phyloP scores from a whole-genome alignment of 2,797 vertebrate genomes.

The Dendrocincla tyrannina region DNA sequence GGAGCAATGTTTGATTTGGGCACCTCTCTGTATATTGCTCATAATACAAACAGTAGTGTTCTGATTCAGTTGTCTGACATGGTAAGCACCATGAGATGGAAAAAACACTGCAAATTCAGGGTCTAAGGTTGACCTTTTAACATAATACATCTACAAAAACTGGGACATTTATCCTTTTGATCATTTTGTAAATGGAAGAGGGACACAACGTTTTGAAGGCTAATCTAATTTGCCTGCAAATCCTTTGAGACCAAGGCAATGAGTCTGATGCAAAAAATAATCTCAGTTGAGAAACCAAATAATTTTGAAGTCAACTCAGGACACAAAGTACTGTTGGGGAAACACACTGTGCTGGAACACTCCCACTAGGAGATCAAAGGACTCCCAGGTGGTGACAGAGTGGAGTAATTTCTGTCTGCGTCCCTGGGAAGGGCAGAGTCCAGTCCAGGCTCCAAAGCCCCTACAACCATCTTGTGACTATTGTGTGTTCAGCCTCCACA shows the following conservation, averaged over 20 bases:
- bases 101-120: background rate
- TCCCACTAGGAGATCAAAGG: background rate
- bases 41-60: background rate
- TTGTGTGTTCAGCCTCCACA: background rate
- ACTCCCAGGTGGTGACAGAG: background rate
- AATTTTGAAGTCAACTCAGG: background rate
- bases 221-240: background rate
- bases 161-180: background rate
- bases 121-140: background rate
- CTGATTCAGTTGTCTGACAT: background rate
- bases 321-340: background rate
- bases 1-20: background rate
- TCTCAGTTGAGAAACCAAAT: background rate
- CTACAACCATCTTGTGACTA: background rate
- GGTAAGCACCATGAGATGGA: background rate
- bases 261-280: background rate
- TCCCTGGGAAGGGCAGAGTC: background rate
- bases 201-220: background rate
- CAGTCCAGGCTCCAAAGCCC: background rate
- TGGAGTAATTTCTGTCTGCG: background rate
- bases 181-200: background rate
- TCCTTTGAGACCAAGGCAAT: background rate
- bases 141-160: background rate
- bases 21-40: background rate
- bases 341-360: background rate